These are phyloP conservation scores for Sycophila texana DNA, from an alignment of 2,888 invertebrate genomes.

Conservation along the genomic window DNA sequence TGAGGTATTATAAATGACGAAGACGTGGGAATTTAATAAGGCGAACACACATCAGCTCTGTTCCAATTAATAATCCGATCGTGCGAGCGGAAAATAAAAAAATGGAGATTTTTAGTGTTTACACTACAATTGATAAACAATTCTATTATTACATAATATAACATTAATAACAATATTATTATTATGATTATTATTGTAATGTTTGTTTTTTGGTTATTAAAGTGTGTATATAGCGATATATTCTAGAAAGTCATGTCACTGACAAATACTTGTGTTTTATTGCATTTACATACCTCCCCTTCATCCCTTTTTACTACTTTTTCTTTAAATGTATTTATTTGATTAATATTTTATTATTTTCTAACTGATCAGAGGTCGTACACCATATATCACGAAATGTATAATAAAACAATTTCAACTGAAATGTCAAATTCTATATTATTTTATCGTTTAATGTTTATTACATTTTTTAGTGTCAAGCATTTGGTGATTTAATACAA, in stretches of 20 bases:
- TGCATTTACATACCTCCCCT: neutral
- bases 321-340: no score
- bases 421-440: no score
- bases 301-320: no score
- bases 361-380: no score
- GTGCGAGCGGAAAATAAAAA: conserved; percentile 52
- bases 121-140: conserved; percentile 73
- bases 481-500: no score
- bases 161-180: conserved; percentile 61
- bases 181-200: conserved; percentile 67
- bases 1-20: conserved; percentile 39
- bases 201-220: conserved; percentile 75
- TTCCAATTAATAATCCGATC: conserved; percentile 41
- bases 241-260: conserved; percentile 50
- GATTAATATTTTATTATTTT: no score
- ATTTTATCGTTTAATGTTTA: no score
- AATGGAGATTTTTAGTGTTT: conserved; percentile 73
- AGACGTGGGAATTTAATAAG: conserved; percentile 56
- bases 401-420: no score
- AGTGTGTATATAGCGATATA: conserved; percentile 75
- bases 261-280: conserved; percentile 16
- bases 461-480: no score
- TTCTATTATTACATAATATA: conserved; percentile 69
- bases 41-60: conserved; percentile 32
- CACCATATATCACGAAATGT: no score